Conservation (phyloP, 23 tunicate genomes). For the Phallusia fumigata region DNA sequence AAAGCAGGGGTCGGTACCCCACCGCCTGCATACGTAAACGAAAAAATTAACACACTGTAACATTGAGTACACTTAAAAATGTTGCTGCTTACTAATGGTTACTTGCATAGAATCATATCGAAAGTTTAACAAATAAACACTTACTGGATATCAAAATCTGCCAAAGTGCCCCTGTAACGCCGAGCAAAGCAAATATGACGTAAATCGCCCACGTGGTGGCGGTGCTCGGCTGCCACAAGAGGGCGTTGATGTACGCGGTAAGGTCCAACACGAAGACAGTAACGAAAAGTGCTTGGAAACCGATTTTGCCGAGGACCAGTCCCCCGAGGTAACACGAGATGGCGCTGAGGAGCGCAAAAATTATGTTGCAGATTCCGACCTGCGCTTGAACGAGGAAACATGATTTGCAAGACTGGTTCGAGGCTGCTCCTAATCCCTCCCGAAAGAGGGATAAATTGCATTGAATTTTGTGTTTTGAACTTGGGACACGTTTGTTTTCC, state of each 20-base stretch:
- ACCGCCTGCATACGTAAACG: too few species aligned
- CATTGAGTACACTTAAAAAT: too few species aligned
- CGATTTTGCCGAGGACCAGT: constrained; percentile 9
- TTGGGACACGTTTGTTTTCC: too few species aligned
- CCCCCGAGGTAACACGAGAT: constrained; percentile 23
- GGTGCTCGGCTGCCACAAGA: constrained; percentile 51
- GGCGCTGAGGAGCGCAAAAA: constrained; percentile 16
- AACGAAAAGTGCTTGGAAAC: constrained; percentile 14
- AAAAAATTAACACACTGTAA: too few species aligned
- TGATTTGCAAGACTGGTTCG: too few species aligned
- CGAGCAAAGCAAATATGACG: constrained; percentile 29
- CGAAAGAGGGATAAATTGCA: too few species aligned
- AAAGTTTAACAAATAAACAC: not conserved
- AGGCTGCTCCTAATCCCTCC: too few species aligned
- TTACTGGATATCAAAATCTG: constrained; percentile 21
- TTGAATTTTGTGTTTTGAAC: too few species aligned
- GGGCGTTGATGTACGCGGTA: constrained; percentile 20
- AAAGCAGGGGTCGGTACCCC: too few species aligned
- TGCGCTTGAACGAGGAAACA: not conserved
- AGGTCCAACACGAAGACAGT: constrained; percentile 25
- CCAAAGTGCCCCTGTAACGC: constrained; percentile 17
- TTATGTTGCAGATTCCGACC: constrained; percentile 52
- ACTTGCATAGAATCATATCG: too few species aligned
- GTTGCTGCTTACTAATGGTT: too few species aligned
- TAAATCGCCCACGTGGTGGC: constrained; percentile 28